Conservation (phyloP, 2,113 vertebrate species). For the Brachypteracias leptosomus region DNA sequence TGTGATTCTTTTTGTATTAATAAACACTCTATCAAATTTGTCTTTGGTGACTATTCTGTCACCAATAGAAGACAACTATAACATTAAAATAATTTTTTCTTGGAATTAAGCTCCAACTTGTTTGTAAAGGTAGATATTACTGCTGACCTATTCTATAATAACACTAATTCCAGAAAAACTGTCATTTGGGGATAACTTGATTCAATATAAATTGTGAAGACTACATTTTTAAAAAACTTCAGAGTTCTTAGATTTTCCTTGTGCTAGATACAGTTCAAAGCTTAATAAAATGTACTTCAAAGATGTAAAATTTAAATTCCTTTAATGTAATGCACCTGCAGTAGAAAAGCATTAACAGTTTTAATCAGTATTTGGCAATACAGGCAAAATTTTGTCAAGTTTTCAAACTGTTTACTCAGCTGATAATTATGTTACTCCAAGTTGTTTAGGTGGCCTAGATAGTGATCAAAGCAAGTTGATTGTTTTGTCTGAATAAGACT, state of each 20-base stretch:
- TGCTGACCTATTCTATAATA: background rate
- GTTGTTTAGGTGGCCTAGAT: background rate
- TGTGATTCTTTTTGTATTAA: background rate
- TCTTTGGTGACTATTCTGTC: background rate
- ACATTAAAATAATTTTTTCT: background rate
- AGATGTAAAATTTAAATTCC: background rate
- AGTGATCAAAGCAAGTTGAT: background rate
- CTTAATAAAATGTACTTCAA: background rate
- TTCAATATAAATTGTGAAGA: background rate
- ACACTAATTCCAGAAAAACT: background rate
- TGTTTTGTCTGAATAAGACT: background rate
- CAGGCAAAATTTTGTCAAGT: background rate
- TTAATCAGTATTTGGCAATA: background rate
- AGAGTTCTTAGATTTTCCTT: background rate
- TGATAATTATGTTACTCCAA: background rate
- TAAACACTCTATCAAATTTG: background rate
- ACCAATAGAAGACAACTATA: background rate
- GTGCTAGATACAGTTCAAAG: background rate
- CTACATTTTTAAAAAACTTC: background rate
- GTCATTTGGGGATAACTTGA: background rate
- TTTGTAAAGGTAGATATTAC: background rate
- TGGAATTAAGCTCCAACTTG: background rate
- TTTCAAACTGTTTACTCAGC: background rate
- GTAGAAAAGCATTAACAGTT: background rate
- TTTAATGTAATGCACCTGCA: background rate